These are phyloP conservation scores for Dicrurus megarhynchus DNA, from an alignment of 2,113 vertebrate genomes.

Conservation along the genomic window DNA sequence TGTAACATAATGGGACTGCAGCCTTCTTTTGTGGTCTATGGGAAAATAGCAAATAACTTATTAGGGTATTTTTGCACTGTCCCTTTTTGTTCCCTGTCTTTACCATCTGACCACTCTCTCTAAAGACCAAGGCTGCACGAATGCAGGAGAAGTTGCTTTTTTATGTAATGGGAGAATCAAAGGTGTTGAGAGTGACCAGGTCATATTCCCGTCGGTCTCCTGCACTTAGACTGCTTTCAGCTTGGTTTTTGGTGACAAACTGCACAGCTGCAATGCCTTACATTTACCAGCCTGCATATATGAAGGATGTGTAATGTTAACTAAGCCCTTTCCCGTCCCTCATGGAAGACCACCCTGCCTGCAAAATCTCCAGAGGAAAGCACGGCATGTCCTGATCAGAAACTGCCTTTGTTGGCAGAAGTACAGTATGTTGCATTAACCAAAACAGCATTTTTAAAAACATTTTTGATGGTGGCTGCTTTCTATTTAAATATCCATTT, in stretches of 20 bases:
- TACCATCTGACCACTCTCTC: neutral
- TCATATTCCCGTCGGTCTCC: neutral
- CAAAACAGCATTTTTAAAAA: slow-evolving; percentile 55
- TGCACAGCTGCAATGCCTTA: slow-evolving; percentile 70
- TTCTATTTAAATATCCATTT: slow-evolving; percentile 71
- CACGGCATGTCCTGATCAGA: slow-evolving; percentile 58
- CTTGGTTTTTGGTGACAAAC: slow-evolving; percentile 64
- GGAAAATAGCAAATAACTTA: neutral
- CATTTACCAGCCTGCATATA: slow-evolving; percentile 70
- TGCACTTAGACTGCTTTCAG: slow-evolving; percentile 41
- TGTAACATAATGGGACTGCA: neutral
- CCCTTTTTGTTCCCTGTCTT: neutral
- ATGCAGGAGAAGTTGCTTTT: neutral
- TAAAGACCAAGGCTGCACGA: neutral
- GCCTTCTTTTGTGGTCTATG: neutral
- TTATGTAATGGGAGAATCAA: neutral
- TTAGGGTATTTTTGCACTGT: neutral
- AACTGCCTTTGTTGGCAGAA: slow-evolving; percentile 69
- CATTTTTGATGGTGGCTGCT: slow-evolving; percentile 66
- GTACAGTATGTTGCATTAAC: slow-evolving; percentile 60
- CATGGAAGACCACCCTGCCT: slow-evolving; percentile 69
- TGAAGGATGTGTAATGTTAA: slow-evolving; percentile 73
- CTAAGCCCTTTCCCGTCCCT: slow-evolving; percentile 61
- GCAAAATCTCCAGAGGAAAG: slow-evolving; percentile 51
- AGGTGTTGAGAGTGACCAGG: slow-evolving; percentile 19